Evolutionary conservation across 2,113 vertebrate genomes (phyloP).

Genomic region (Antigone vipio): DNA sequence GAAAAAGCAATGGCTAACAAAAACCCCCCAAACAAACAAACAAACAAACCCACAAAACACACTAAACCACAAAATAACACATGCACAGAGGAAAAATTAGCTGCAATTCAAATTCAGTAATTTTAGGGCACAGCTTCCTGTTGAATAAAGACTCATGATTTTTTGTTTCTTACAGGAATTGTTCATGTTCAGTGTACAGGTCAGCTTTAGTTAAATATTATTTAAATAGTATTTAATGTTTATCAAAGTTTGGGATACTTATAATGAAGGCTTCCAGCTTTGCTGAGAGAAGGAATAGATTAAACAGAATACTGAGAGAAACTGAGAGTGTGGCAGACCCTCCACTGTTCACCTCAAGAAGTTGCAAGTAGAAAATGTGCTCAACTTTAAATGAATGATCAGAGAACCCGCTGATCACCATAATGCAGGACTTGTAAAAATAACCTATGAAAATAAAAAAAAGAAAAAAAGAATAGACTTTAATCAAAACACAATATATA

Average conservation of each 20-base stretch:
- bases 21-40: not conserved
- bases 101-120: not conserved
- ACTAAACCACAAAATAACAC: not conserved
- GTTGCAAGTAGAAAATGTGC: not conserved
- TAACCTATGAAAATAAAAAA: not conserved
- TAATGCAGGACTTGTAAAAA: not conserved
- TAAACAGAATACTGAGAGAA: not conserved
- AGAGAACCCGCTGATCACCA: not conserved
- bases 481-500: not conserved
- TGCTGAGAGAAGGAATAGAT: not conserved
- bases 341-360: not conserved
- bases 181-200: not conserved
- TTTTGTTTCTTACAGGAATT: not conserved
- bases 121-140: not conserved
- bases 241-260: not conserved
- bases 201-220: not conserved
- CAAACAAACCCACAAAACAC: not conserved
- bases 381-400: not conserved
- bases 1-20: not conserved
- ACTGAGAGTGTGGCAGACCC: not conserved
- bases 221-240: not conserved
- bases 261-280: not conserved
- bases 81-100: not conserved
- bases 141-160: not conserved
- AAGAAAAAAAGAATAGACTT: not conserved